These are phyloP conservation scores for Hormiphora californensis DNA, from an alignment of 37 sponge, comb jelly and placozoan genomes.

Conservation along the genomic window DNA sequence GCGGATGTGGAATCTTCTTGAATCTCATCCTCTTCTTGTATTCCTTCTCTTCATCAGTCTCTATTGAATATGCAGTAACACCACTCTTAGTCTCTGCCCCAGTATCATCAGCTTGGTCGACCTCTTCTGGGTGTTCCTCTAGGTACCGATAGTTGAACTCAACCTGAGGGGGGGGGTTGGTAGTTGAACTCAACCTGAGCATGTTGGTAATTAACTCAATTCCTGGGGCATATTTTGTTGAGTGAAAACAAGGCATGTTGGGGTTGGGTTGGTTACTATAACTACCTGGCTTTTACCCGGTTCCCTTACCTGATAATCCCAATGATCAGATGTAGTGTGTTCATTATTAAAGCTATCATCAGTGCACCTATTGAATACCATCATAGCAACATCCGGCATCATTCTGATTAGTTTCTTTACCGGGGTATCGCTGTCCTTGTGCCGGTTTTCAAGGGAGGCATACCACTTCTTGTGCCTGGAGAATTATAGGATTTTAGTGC, in stretches of 20 bases:
- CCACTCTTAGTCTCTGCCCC: background rate
- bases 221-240: no score
- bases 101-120: background rate
- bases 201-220: no score
- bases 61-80: background rate
- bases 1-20: background rate
- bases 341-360: slow-evolving; percentile 57
- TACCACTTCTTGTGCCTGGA: slow-evolving; percentile 30
- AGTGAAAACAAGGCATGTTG: no score
- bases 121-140: background rate
- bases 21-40: no score
- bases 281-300: no score
- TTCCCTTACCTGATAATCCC: slow-evolving; percentile 47
- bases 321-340: slow-evolving; percentile 50
- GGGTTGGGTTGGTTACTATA: no score
- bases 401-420: slow-evolving; percentile 9
- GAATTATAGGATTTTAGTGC: background rate
- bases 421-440: background rate
- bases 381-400: slow-evolving; percentile 66
- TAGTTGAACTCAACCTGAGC: background rate
- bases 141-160: slow-evolving; percentile 18
- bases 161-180: background rate
- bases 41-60: background rate
- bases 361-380: slow-evolving; percentile 74
- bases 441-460: background rate